Base-by-base conservation (phyloP, 2,888 invertebrate genomes). In the Oscheius sp. region DNA sequence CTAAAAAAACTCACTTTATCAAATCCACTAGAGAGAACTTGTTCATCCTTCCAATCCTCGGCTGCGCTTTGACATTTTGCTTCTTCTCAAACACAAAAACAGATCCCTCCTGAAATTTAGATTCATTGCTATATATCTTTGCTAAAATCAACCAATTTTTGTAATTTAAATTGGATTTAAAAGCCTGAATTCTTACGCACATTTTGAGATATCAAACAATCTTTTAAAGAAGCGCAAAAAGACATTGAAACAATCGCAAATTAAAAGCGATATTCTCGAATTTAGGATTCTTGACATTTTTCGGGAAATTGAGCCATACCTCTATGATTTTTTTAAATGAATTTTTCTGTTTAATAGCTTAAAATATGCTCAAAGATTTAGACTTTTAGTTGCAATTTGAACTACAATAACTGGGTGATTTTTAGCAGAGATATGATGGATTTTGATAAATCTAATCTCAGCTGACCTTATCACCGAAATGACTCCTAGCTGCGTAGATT, bases 31-130 rank as follows among this genome's bases (percentile, higher is more conserved):
- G 73, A 1, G 80, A 75, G 42, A 84, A 80, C 46, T 83, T 79
- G 70, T 82, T 84, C 61, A 79, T 72, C 31, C 83, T 71, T n/a
- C 85, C 85, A 23, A 85, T 70, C 53, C 84, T 73, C 5, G 85
- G 80, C 48, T 83, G 80, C 5, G 84, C 85, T 58, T 84, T 84
- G 20, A 84, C 76, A 67, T 85, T 85, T 53, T 66, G 67, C 66
- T 82, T 82, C 55, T 79, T 48, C 33, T 82, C 82, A 73, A 84
- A 85, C 12, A 84, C 75, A 46, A 85, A 70, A 25, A 85, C 70
- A 1, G 84, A 82, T 1, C 80, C 78, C 17, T 84, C 80, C 83
- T 84, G 72, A 42, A 75, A 48, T 4, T 42, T 10, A 37, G 46
- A 17, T 17, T 25, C 4, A 4, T 23, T 48, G 48, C 23, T 25